Conservation (phyloP, 2,113 vertebrate genomes). For the Sigmodon hispidus region DNA sequence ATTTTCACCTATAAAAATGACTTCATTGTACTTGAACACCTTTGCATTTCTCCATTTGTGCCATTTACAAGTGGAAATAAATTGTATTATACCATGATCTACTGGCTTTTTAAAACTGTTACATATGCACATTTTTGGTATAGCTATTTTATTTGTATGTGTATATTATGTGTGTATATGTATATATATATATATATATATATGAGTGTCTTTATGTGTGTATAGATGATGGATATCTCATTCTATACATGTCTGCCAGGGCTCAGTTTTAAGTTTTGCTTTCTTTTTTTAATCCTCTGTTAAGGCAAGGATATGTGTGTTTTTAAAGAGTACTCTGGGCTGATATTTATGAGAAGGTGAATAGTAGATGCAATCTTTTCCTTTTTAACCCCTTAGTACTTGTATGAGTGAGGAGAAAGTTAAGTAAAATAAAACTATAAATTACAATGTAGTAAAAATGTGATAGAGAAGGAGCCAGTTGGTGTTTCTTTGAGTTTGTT, state of each 20-base stretch:
- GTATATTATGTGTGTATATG: conserved; percentile 85
- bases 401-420: conserved; percentile 63
- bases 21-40: conserved; percentile 71
- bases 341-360: conserved; percentile 71
- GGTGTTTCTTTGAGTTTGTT: conserved; percentile 42
- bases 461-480: conserved; percentile 51
- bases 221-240: conserved; percentile 78
- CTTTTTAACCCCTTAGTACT: conserved; percentile 65
- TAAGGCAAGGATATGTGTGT: conserved; percentile 72
- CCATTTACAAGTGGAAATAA: conserved; percentile 88
- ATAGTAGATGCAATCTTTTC: conserved; percentile 54
- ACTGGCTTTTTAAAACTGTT: conserved; percentile 83
- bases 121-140: conserved; percentile 87
- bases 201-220: conserved; percentile 71
- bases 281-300: conserved; percentile 70
- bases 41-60: conserved; percentile 83
- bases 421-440: conserved; percentile 57
- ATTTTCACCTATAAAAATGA: conserved; percentile 75
- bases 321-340: conserved; percentile 66
- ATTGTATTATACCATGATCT: conserved; percentile 86
- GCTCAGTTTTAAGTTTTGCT: conserved; percentile 79
- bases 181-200: conserved; percentile 81
- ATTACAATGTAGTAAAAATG: conserved; percentile 52
- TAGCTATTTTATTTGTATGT: conserved; percentile 85
- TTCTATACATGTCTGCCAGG: conserved; percentile 86